A percentile compares a stretch with the other conserved stretches of the same genome.
Conservation (phyloP, 2,888 invertebrate species). For the Serrognathus titanus region DNA sequence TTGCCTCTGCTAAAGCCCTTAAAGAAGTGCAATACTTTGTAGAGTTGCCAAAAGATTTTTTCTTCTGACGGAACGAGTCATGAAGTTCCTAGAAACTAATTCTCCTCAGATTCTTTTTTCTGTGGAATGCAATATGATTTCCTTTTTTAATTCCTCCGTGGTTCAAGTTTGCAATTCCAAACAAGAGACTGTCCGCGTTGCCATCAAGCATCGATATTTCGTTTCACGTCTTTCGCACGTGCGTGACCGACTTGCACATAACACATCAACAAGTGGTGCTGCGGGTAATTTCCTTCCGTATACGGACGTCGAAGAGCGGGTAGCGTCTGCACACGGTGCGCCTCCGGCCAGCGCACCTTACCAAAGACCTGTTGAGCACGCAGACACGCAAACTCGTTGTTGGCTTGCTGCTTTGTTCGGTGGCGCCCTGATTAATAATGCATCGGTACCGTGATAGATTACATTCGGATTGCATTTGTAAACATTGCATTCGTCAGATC, state of each 20-base stretch:
- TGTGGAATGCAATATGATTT: no score
- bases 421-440: conserved; percentile 22
- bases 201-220: background rate
- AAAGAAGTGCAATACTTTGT: no score
- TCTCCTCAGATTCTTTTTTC: no score
- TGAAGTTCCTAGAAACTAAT: no score
- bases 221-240: no score
- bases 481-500: conserved; percentile 13
- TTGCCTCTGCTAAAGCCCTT: no score
- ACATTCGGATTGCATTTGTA: conserved; percentile 23
- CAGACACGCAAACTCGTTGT: conserved; percentile 21
- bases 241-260: background rate
- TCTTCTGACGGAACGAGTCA: no score
- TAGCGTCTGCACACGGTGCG: conserved; percentile 1
- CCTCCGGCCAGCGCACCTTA: background rate
- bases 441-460: conserved; percentile 24
- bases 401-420: conserved; percentile 19
- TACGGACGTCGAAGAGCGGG: background rate
- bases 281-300: conserved; percentile 5
- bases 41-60: no score
- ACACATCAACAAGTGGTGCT: conserved; percentile 11
- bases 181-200: no score
- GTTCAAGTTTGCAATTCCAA: no score
- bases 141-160: no score
- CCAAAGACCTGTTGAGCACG: conserved; percentile 18